Conservation (phyloP, 2,113 vertebrate genomes). For the Sapajus apella region DNA sequence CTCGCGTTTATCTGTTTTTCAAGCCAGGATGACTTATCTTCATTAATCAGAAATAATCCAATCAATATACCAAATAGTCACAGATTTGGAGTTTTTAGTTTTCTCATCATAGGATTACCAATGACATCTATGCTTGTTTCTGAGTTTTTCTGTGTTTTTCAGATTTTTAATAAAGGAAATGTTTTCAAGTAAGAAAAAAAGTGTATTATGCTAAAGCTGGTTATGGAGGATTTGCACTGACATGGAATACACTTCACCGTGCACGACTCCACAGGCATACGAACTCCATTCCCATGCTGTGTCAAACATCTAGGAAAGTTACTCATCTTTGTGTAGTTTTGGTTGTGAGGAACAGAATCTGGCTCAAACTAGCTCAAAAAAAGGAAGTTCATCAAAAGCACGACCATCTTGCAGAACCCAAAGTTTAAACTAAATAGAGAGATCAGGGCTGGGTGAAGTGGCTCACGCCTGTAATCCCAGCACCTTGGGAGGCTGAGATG, state of each 20-base stretch:
- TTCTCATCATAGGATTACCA: not conserved
- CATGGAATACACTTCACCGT: not conserved
- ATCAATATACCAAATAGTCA: not conserved
- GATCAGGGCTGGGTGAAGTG: not conserved
- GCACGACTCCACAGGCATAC: not conserved
- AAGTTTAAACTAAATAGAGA: not conserved
- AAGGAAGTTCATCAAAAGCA: not conserved
- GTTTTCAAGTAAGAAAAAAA: not conserved
- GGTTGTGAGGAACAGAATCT: not conserved
- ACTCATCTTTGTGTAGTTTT: not conserved
- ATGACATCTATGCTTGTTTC: no score
- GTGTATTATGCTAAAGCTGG: not conserved
- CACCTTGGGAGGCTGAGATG: no score
- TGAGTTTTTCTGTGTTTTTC: not conserved
- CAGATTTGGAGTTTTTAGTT: not conserved
- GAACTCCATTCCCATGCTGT: no score
- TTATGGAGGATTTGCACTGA: not conserved
- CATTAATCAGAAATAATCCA: not conserved
- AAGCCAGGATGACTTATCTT: not conserved
- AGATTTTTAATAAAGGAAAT: not conserved
- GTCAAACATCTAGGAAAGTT: not conserved
- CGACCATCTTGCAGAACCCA: not conserved
- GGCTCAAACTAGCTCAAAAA: not conserved
- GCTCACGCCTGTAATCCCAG: no score
- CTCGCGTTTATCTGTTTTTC: not conserved